Conservation (phyloP, 2,797 vertebrate genomes). For the Orestias chungarensis region DNA sequence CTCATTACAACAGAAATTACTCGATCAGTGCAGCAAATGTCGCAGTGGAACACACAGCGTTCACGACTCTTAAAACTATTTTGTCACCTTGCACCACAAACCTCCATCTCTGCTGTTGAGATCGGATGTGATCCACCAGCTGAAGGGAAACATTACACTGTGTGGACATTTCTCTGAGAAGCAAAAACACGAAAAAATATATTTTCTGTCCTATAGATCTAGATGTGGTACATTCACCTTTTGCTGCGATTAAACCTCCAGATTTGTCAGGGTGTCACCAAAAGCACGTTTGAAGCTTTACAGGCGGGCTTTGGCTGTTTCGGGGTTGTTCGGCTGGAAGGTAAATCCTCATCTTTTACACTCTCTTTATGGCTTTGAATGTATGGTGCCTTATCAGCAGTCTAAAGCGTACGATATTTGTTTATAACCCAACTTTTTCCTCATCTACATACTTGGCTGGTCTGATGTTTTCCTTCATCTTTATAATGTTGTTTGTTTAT, state of each 20-base stretch:
- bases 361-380: neutral
- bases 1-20: conserved; percentile 1
- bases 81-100: neutral
- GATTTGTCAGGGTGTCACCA: neutral
- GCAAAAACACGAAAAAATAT: neutral
- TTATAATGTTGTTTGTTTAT: neutral
- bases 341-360: neutral
- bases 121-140: neutral
- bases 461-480: neutral
- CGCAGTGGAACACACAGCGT: neutral
- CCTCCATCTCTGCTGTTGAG: neutral
- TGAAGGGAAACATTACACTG: too few relatives aligned
- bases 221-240: neutral
- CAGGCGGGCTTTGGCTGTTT: neutral
- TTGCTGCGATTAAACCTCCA: neutral
- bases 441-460: neutral
- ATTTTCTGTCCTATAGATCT: neutral
- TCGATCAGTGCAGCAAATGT: conserved; percentile 6
- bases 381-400: neutral
- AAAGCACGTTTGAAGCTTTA: neutral
- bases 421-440: neutral
- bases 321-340: neutral
- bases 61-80: neutral
- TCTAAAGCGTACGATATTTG: neutral
- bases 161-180: neutral